phyloP scores from a whole-genome alignment of 64 coral and sea anemone species.

The Platygyra sinensis region DNA sequence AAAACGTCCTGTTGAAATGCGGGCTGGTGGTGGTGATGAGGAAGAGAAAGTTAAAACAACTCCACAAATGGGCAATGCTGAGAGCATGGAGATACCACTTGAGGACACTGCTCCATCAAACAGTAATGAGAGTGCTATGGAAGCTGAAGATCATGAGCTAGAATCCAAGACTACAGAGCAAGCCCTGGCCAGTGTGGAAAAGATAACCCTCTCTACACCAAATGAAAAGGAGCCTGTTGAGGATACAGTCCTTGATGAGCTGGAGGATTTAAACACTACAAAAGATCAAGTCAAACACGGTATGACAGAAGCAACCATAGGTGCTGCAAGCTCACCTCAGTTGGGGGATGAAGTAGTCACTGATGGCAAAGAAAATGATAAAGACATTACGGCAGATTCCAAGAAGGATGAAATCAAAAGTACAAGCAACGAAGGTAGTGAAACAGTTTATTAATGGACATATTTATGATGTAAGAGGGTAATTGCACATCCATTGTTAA shows the following conservation, averaged over 20 bases:
- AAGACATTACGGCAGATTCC: background rate
- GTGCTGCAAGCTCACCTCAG: no score
- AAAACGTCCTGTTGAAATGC: no score
- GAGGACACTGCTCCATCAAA: background rate
- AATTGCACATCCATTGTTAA: no score
- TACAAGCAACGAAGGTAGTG: background rate
- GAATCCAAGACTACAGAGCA: background rate
- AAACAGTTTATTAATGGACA: background rate
- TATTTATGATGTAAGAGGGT: background rate
- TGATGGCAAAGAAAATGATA: background rate
- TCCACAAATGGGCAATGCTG: no score
- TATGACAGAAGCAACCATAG: background rate
- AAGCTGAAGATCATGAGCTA: background rate
- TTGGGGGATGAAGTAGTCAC: slow-evolving; percentile 1
- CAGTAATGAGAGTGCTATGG: background rate
- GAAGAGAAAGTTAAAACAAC: no score
- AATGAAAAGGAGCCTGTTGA: background rate
- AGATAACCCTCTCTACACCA: background rate
- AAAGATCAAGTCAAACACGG: background rate
- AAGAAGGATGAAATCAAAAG: background rate
- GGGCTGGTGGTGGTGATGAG: no score
- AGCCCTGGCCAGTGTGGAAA: background rate
- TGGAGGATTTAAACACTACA: background rate
- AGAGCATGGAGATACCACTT: background rate
- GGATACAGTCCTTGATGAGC: background rate